Base-by-base conservation (phyloP, 2,888 invertebrate genomes). In the Heliothis peltigera region DNA sequence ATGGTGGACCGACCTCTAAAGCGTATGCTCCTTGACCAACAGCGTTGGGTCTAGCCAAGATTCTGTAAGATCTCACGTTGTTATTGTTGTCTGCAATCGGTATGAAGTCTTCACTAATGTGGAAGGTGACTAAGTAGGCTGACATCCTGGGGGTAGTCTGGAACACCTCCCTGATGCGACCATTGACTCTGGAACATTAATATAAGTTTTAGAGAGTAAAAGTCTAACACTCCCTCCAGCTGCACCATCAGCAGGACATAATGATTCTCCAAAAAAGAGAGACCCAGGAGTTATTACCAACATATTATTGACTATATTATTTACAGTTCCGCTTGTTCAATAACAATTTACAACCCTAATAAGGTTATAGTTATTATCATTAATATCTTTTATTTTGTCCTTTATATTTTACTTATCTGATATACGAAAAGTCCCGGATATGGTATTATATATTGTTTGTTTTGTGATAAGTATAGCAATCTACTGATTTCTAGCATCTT, bases 51-150 rank as follows among this genome's bases (percentile, higher is more conserved):
- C 95, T 87, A 1, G 92, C 94, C 0, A 94, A 81, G 49, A 95
- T 91, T 10, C 94, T 90, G 62, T 95, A 95, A 0, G 93, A 84
- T 19, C 81, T 84, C 0, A 46, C 68, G 0, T 42, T 2, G 52
- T 92, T 81, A 1, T 87, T 78, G 63, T 93, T 91, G 8, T 92
- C 87, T 15, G 94, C 94, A 17, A 95, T 91, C 0, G 90, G 89
- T 1, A 69, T 81, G 44, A 94, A 95, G 25, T 91, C 90, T 67
- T 93, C 93, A 56, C 94, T 94, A 15, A 95, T 91, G 57, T 95
- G 95, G 84, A 98, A 96, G 0, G 98, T 98, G 0, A 98, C 96
- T 44, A 98, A 91, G 84, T 99, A 99, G 0, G 98, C 97, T 3
- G 98, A 97, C 97, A 98, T 98, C 68, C 92, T 90, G 0, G 96